Percentiles rank a stretch among this genome's conserved stretches.
Conservation (phyloP, 2,113 vertebrate species). For the Delphinapterus leucas region DNA sequence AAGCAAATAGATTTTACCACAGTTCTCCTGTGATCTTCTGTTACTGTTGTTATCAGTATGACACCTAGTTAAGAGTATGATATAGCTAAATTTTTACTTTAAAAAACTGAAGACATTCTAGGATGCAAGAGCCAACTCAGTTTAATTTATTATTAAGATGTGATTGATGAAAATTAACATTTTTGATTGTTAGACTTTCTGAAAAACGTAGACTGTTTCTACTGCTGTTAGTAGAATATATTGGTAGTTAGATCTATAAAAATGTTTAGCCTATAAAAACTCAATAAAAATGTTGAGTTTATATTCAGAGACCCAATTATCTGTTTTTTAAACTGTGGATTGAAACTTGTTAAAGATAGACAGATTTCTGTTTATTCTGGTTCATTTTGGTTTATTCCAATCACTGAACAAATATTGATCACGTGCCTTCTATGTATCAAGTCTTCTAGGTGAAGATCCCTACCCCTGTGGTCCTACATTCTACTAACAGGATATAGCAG, state of each 20-base stretch:
- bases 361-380: background rate
- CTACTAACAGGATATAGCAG: background rate
- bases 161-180: background rate
- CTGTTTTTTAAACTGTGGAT: background rate
- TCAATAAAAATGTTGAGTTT: background rate
- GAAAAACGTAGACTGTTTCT: background rate
- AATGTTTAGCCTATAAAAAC: background rate
- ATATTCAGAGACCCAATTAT: background rate
- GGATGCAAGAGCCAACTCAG: background rate
- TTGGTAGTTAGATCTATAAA: background rate
- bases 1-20: background rate
- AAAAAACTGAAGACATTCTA: background rate
- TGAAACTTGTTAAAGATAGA: conserved; percentile 7
- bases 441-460: background rate
- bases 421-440: background rate
- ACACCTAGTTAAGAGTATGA: background rate
- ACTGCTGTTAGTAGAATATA: background rate
- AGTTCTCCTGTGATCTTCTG: background rate
- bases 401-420: background rate
- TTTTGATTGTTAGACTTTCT: conserved; percentile 18
- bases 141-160: conserved; percentile 31
- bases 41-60: background rate
- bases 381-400: background rate
- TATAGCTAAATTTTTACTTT: conserved; percentile 4
- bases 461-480: background rate